A percentile compares a stretch with the other conserved stretches of the same genome.
phyloP scores from a whole-genome alignment of 2,888 invertebrate species.

The Hipparchia semele region DNA sequence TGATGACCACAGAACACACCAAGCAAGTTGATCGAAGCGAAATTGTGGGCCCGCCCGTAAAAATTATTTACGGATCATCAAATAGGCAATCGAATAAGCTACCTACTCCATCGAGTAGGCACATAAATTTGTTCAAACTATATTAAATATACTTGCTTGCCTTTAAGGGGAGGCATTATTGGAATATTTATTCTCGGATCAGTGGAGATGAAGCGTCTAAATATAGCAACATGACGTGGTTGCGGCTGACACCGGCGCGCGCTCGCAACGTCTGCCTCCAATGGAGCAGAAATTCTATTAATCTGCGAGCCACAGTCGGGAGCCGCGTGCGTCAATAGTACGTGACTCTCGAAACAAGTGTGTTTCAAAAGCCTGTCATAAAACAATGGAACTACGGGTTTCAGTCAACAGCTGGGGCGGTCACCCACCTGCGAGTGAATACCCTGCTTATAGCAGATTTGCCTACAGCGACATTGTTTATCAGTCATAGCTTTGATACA shows the following conservation, averaged over 20 bases:
- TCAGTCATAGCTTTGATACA: too few relatives aligned
- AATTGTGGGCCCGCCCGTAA: too few relatives aligned
- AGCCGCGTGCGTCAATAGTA: background rate
- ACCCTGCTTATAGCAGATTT: too few relatives aligned
- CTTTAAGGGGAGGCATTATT: background rate
- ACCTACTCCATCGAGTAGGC: background rate
- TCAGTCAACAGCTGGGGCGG: too few relatives aligned
- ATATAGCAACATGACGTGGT: background rate
- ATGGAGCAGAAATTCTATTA: slow-evolving; percentile 14
- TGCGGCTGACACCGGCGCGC: background rate
- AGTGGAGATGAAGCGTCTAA: background rate
- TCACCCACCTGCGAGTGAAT: too few relatives aligned
- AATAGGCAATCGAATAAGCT: too few relatives aligned
- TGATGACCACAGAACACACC: too few relatives aligned
- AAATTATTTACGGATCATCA: too few relatives aligned
- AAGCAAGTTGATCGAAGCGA: too few relatives aligned
- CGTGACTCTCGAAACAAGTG: background rate
- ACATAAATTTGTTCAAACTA: too few relatives aligned
- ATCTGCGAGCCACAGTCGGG: background rate
- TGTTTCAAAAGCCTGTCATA: background rate
- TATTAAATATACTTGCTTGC: too few relatives aligned
- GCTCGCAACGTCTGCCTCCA: background rate
- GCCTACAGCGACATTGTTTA: too few relatives aligned
- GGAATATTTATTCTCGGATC: background rate
- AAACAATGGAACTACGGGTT: background rate